Conservation (phyloP, 2,797 vertebrate genomes). For the Okamejei kenojei region DNA sequence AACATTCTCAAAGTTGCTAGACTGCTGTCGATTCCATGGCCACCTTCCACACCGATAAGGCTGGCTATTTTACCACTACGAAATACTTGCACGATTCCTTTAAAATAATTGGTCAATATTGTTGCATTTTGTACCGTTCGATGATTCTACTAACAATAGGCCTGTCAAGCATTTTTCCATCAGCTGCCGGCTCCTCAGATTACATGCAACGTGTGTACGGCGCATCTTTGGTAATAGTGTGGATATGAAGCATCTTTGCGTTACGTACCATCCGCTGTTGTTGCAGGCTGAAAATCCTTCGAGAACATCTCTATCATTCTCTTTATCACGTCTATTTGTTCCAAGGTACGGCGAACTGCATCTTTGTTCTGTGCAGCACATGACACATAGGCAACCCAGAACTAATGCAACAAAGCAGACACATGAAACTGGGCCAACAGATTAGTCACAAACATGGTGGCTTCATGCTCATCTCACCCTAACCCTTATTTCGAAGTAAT, state of each 20-base stretch:
- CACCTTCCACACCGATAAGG: conserved; percentile 37
- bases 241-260: neutral
- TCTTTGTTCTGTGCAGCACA: conserved; percentile 34
- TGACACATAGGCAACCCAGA: conserved; percentile 37
- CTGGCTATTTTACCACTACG: conserved; percentile 22
- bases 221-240: too few relatives aligned
- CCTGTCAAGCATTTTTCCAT: neutral
- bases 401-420: neutral
- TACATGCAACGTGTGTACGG: neutral
- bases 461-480: neutral
- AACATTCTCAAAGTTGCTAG: conserved; percentile 38
- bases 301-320: conserved; percentile 31
- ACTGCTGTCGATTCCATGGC: conserved; percentile 37
- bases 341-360: conserved; percentile 17
- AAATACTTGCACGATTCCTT: conserved; percentile 24
- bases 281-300: neutral
- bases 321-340: conserved; percentile 37
- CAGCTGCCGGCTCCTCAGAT: neutral
- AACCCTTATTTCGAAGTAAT: neutral
- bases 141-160: neutral
- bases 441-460: neutral
- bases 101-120: neutral
- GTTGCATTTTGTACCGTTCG: neutral
- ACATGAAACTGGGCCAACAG: neutral
- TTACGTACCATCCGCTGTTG: conserved; percentile 21